Conservation (phyloP, 2,113 vertebrate genomes). For the Euleptes europaea region DNA sequence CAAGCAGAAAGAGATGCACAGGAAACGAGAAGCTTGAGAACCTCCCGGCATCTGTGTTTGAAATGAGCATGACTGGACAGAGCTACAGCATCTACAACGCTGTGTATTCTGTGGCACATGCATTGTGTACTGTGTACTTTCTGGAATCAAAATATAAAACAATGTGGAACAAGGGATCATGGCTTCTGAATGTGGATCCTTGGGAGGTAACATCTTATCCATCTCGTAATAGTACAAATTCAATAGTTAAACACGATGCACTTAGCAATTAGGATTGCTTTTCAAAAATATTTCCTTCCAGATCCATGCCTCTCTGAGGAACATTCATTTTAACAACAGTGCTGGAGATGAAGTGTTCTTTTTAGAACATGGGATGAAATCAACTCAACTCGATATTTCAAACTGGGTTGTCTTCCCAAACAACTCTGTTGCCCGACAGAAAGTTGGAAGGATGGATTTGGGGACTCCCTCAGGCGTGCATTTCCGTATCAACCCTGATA, state of each 20-base stretch:
- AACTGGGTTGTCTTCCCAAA: not conserved
- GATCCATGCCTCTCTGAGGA: not conserved
- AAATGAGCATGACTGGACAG: not conserved
- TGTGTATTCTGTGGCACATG: not conserved
- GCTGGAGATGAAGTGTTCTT: not conserved
- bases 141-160: not conserved
- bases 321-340: not conserved
- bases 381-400: too few relatives aligned
- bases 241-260: too few relatives aligned
- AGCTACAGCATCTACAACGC: not conserved
- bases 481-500: not conserved
- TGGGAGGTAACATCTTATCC: too few relatives aligned
- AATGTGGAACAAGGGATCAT: too few relatives aligned
- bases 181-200: too few relatives aligned
- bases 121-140: not conserved
- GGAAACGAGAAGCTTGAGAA: not conserved
- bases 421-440: not conserved
- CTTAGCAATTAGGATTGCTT: not conserved
- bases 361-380: not conserved
- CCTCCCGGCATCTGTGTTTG: not conserved
- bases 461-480: fast-evolving
- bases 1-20: not conserved
- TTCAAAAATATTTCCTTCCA: not conserved
- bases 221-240: too few relatives aligned
- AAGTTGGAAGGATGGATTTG: not conserved